phyloP scores from a whole-genome alignment of 1,140 invertebrate species.

The Pseudobourletiella spinata region DNA sequence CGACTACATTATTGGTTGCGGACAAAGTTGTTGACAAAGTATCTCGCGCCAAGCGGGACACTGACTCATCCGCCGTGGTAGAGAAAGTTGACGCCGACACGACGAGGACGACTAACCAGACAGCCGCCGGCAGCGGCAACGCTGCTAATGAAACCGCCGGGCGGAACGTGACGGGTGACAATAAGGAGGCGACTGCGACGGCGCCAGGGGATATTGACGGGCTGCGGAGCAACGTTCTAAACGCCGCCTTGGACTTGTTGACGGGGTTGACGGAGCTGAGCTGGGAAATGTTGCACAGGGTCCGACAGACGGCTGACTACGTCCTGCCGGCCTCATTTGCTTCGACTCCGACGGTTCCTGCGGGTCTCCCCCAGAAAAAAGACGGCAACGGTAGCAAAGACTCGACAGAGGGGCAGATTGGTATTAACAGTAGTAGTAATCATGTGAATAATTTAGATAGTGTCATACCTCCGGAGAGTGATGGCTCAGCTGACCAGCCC shows the following conservation, averaged over 20 bases:
- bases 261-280: constrained; percentile 14
- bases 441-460: neutral
- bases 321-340: too few species aligned
- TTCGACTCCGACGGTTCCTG: too few species aligned
- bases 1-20: too few species aligned
- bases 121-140: neutral
- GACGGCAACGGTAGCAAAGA: too few species aligned
- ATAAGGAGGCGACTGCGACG: neutral
- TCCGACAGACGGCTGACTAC: neutral
- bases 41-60: too few species aligned
- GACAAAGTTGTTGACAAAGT: too few species aligned
- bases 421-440: neutral
- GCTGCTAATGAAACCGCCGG: too few species aligned
- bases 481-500: too few species aligned
- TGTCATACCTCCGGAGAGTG: too few species aligned
- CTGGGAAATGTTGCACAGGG: neutral
- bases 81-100: neutral
- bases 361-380: too few species aligned
- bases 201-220: neutral
- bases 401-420: too few species aligned
- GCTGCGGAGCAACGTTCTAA: neutral
- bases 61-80: too few species aligned
- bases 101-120: neutral
- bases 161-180: neutral
- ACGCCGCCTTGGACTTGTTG: constrained; percentile 18